phyloP scores from a whole-genome alignment of 2,888 invertebrate species.

The Globia sparganii region DNA sequence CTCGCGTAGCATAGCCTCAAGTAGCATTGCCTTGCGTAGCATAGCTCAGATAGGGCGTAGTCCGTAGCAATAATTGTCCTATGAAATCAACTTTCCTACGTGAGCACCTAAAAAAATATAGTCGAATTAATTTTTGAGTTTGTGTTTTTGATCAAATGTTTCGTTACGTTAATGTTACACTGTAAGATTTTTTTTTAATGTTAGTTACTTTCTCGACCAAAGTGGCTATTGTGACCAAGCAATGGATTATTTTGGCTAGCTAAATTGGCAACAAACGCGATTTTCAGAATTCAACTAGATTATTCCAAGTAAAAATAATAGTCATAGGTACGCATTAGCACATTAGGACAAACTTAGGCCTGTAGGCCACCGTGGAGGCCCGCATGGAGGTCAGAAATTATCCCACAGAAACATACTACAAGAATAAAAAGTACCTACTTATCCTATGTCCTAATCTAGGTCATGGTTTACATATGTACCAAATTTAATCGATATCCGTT shows the following conservation, averaged over 20 bases:
- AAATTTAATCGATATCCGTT: background rate
- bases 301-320: background rate
- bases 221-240: background rate
- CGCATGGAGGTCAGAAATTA: no score
- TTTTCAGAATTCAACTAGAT: background rate
- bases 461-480: background rate
- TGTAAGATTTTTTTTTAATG: no score
- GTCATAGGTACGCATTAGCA: no score
- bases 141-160: background rate
- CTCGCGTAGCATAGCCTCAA: background rate
- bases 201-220: no score
- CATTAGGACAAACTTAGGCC: no score
- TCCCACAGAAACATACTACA: background rate
- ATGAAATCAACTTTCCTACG: background rate
- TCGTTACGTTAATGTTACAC: background rate
- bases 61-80: background rate
- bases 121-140: background rate
- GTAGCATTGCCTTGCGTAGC: background rate
- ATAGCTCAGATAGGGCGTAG: background rate
- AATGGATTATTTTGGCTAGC: background rate
- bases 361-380: no score
- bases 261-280: background rate
- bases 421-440: background rate
- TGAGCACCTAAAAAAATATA: background rate
- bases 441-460: background rate